Evolutionary conservation across 64 coral and sea anemone species (phyloP).

Genomic region (Orbicella faveolata): DNA sequence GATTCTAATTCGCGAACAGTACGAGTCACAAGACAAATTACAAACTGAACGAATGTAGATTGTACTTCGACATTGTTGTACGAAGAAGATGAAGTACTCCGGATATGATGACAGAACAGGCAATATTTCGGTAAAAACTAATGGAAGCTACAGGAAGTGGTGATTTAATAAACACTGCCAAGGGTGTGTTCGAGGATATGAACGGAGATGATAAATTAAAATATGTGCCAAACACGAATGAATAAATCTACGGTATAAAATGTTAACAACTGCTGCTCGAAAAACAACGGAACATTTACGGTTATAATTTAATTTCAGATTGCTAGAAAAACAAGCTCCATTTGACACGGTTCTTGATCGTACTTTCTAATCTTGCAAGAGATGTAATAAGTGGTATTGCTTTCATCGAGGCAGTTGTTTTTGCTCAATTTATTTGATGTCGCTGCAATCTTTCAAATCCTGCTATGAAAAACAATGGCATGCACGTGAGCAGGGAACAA

Average conservation of each 20-base stretch:
- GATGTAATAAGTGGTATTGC: background rate
- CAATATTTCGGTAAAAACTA: background rate
- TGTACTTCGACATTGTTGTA: background rate
- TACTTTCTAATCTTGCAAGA: background rate
- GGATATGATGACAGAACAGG: background rate
- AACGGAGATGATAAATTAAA: background rate
- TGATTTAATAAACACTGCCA: background rate
- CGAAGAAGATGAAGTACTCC: background rate
- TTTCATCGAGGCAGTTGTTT: background rate
- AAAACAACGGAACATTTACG: background rate
- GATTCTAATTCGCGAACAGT: background rate
- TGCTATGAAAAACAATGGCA: too few relatives aligned
- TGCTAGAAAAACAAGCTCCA: background rate
- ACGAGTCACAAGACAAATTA: background rate
- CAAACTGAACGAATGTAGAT: background rate
- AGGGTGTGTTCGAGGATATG: background rate
- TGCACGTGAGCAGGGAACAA: too few relatives aligned
- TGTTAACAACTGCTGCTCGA: background rate
- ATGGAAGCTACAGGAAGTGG: background rate
- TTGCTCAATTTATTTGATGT: background rate
- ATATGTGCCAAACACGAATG: background rate
- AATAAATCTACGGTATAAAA: background rate
- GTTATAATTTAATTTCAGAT: background rate
- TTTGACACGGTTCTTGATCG: background rate
- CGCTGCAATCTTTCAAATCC: too few relatives aligned